Conservation (phyloP, 2,888 invertebrate genomes). For the Portevinia maculata region DNA sequence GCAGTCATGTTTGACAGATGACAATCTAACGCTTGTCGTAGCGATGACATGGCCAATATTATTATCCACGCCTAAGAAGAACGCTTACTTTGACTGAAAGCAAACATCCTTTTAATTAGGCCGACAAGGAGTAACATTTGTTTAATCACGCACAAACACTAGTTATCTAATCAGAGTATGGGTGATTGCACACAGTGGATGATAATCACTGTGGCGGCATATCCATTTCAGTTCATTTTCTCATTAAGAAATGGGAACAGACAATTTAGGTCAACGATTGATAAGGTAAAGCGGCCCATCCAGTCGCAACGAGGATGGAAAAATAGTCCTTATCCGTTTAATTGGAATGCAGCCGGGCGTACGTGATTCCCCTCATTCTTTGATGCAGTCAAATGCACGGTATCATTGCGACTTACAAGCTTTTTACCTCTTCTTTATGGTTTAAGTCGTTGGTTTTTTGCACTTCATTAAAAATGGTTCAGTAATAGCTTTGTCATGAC, state of each 20-base stretch:
- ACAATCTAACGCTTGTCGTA: too few species aligned
- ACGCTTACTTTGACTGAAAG: too few species aligned
- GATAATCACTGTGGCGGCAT: background rate
- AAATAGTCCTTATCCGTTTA: background rate
- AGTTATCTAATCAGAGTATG: background rate
- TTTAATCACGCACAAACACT: too few species aligned
- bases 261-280: slow-evolving; percentile 49
- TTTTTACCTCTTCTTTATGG: background rate
- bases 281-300: background rate
- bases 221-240: slow-evolving; percentile 3
- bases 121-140: background rate
- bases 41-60: too few species aligned
- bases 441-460: background rate
- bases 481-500: slow-evolving; percentile 32
- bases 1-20: too few species aligned
- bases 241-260: slow-evolving; percentile 23
- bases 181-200: too few species aligned
- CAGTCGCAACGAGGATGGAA: too few species aligned
- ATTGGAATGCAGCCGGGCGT: background rate
- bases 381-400: slow-evolving; percentile 31
- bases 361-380: slow-evolving; percentile 39
- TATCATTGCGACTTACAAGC: slow-evolving; percentile 15
- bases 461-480: background rate
- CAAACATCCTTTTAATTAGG: background rate
- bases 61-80: too few species aligned